phyloP scores from a whole-genome alignment of 2,113 vertebrate species.

The Meleagris gallopavo region DNA sequence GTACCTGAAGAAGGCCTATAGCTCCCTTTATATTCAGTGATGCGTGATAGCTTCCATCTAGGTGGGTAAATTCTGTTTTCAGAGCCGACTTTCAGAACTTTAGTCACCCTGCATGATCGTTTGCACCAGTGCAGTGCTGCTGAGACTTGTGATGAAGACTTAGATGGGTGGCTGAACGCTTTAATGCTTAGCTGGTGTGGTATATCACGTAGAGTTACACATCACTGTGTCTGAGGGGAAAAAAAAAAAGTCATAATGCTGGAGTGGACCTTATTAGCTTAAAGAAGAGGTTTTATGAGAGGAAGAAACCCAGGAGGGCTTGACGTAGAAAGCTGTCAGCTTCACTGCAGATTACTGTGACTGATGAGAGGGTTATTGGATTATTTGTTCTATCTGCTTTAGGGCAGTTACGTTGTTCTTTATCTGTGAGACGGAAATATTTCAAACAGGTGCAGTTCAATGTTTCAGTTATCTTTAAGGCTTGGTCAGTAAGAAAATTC shows the following conservation, averaged over 20 bases:
- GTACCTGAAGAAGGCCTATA: fast-evolving
- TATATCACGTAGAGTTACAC: not conserved
- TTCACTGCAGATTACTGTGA: slow-evolving; percentile 62
- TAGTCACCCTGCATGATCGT: fast-evolving
- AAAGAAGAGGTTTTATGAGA: not conserved
- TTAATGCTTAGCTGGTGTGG: not conserved
- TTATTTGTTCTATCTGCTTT: slow-evolving; percentile 78
- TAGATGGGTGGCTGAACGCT: not conserved
- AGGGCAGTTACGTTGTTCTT: slow-evolving; percentile 23
- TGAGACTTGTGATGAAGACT: not conserved
- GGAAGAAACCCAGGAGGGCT: slow-evolving; percentile 14
- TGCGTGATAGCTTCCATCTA: not conserved
- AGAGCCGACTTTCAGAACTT: not conserved
- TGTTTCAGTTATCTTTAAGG: slow-evolving; percentile 1
- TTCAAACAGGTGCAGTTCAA: slow-evolving; percentile 21
- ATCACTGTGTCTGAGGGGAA: not conserved
- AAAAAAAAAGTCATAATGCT: not conserved
- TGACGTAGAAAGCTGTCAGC: slow-evolving; percentile 56
- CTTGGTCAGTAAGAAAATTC: not conserved
- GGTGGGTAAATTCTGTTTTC: not conserved
- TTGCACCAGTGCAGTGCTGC: fast-evolving
- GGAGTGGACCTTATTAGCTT: not conserved
- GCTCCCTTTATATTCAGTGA: fast-evolving
- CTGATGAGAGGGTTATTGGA: slow-evolving; percentile 79
- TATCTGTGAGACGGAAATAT: slow-evolving; percentile 3